Conservation (phyloP, 2,113 vertebrate species). For the Origma solitaria region DNA sequence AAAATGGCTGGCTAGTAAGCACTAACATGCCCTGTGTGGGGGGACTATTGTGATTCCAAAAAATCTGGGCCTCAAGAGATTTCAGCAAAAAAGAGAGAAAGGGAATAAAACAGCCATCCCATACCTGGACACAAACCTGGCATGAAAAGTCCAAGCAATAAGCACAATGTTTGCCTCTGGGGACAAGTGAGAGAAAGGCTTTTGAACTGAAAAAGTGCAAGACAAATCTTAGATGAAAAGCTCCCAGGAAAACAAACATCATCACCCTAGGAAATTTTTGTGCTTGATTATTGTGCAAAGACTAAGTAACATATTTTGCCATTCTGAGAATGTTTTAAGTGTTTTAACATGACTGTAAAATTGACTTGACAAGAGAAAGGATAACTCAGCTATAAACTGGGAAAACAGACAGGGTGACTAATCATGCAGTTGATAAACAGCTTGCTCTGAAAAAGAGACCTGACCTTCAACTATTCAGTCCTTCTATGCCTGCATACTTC, state of each 20-base stretch:
- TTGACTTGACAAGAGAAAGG: not conserved
- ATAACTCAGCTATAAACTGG: not conserved
- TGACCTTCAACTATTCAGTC: not conserved
- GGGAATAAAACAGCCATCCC: not conserved
- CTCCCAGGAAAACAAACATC: not conserved
- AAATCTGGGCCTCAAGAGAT: not conserved
- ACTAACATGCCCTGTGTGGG: not conserved
- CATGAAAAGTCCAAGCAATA: not conserved
- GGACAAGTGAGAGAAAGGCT: not conserved
- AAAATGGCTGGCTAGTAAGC: not conserved
- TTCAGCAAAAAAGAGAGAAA: not conserved
- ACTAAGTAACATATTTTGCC: not conserved
- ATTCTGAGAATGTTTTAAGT: not conserved
- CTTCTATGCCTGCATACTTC: not conserved
- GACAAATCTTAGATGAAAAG: not conserved
- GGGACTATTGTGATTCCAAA: not conserved
- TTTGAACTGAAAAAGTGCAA: not conserved
- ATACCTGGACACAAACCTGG: not conserved
- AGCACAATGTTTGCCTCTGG: not conserved
- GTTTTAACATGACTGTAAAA: not conserved
- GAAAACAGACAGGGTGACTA: not conserved
- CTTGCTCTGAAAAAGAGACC: not conserved
- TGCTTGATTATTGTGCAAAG: not conserved
- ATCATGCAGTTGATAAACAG: not conserved
- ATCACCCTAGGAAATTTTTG: not conserved